phyloP scores from a whole-genome alignment of 30 jellyfish, hydroid and myxozoan species.

The Sanderia malayensis region DNA sequence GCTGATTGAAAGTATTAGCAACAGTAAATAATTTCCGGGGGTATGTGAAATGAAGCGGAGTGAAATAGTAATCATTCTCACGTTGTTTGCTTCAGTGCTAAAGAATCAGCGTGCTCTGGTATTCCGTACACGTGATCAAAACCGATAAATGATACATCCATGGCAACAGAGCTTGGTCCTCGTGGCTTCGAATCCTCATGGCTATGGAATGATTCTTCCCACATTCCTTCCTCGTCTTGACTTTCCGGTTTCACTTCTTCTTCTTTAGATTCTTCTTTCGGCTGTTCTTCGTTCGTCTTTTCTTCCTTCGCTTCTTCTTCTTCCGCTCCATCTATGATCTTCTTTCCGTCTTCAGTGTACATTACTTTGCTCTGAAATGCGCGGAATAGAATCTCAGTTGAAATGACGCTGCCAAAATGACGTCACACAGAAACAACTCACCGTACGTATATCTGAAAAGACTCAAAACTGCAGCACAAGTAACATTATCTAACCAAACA shows the following conservation, averaged over 20 bases:
- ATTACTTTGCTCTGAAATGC: no score
- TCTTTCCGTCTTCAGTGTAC: not conserved
- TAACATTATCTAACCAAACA: no score
- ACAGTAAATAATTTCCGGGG: no score
- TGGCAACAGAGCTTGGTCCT: conserved; percentile 92
- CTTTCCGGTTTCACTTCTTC: conserved; percentile 11
- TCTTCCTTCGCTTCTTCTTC: conserved; percentile 39
- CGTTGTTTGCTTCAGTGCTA: conserved; percentile 88
- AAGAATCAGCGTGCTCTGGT: conserved; percentile 99
- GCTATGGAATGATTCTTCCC: conserved; percentile 87
- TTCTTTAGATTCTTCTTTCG: conserved; percentile 17
- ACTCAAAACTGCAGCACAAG: no score
- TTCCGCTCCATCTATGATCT: not conserved
- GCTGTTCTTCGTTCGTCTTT: conserved; percentile 18
- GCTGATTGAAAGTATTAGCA: no score
- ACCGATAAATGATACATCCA: conserved; percentile 94
- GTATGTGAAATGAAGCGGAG: no score
- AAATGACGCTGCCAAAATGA: no score
- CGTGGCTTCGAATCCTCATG: conserved; percentile 92
- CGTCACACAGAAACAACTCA: no score
- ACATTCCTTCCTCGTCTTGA: conserved; percentile 72
- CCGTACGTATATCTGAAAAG: no score
- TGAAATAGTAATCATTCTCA: conserved; percentile 30
- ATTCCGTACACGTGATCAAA: conserved; percentile 98
- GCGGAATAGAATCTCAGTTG: no score